phyloP scores from a whole-genome alignment of 1,140 invertebrate species.

The Lerema accius region DNA sequence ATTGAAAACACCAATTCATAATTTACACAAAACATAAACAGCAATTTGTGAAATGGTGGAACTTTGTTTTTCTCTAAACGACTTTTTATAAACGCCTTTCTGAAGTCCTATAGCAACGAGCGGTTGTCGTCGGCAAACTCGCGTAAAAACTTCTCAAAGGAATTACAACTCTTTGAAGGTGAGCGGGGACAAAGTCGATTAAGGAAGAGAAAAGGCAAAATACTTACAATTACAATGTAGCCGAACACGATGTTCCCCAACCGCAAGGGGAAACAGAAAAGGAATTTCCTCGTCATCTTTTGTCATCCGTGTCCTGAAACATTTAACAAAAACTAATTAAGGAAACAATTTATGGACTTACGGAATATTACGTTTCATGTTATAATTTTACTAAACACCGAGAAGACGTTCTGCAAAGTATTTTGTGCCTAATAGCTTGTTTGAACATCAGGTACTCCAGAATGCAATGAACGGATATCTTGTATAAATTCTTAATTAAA shows the following conservation, averaged over 20 bases:
- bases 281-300: conserved; percentile 75
- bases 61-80: neutral
- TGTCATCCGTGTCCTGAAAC: conserved; percentile 56
- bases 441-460: too few species aligned
- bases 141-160: conserved; percentile 15
- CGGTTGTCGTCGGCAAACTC: neutral
- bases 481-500: too few species aligned
- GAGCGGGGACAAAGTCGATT: conserved; percentile 19
- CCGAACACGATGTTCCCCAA: conserved; percentile 75
- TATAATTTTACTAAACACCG: too few species aligned
- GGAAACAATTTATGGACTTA: too few species aligned
- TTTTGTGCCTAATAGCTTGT: too few species aligned
- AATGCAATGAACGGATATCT: too few species aligned
- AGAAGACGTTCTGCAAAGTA: too few species aligned
- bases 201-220: conserved; percentile 18
- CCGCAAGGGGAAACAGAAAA: conserved; percentile 72
- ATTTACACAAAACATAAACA: neutral
- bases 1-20: neutral
- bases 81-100: conserved; percentile 8
- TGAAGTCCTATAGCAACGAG: conserved; percentile 11
- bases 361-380: too few species aligned
- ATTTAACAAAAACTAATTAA: too few species aligned
- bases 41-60: neutral
- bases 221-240: conserved; percentile 75
- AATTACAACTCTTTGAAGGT: conserved; percentile 19